phyloP scores from a whole-genome alignment of 2,797 vertebrate species.

The Siniperca obscura region DNA sequence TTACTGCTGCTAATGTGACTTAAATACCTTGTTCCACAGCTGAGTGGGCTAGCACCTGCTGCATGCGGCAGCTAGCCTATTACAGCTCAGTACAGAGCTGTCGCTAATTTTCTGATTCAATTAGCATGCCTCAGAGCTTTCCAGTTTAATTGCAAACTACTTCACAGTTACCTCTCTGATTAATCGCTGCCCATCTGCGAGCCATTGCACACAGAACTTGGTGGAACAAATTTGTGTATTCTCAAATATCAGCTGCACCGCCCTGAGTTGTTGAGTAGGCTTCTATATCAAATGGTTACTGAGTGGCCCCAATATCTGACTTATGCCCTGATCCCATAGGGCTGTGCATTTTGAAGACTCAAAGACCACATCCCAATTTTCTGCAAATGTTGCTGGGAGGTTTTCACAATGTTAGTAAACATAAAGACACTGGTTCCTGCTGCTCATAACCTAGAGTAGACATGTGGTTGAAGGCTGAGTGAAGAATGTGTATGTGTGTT shows the following conservation, averaged over 20 bases:
- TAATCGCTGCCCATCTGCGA: slow-evolving; percentile 99
- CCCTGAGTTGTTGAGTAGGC: slow-evolving; percentile 87
- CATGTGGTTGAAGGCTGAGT: slow-evolving; percentile 1
- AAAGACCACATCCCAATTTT: slow-evolving; percentile 2
- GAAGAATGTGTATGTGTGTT: neutral
- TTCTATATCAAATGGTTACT: slow-evolving; percentile 44
- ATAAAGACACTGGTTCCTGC: neutral
- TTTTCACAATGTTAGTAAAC: neutral
- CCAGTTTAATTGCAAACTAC: slow-evolving; percentile 99
- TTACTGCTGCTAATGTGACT: slow-evolving; percentile 98
- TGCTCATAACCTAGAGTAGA: neutral
- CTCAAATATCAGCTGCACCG: slow-evolving; percentile 85
- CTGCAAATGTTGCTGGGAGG: slow-evolving; percentile 12
- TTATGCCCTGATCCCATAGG: neutral
- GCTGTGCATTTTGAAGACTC: slow-evolving; percentile 2
- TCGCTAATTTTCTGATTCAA: slow-evolving; percentile 99
- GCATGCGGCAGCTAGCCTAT: slow-evolving; percentile 98
- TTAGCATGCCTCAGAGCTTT: slow-evolving; percentile 99
- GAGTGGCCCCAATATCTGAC: slow-evolving; percentile 19
- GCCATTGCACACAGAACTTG: slow-evolving; percentile 91
- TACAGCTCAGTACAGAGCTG: slow-evolving; percentile 90
- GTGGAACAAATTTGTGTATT: slow-evolving; percentile 97
- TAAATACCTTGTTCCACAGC: slow-evolving; percentile 99
- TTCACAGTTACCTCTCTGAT: slow-evolving; percentile 99
- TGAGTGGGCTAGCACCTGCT: slow-evolving; percentile 99